Base-by-base conservation (phyloP, 2,113 vertebrate genomes). In the Mastomys natalensis region DNA sequence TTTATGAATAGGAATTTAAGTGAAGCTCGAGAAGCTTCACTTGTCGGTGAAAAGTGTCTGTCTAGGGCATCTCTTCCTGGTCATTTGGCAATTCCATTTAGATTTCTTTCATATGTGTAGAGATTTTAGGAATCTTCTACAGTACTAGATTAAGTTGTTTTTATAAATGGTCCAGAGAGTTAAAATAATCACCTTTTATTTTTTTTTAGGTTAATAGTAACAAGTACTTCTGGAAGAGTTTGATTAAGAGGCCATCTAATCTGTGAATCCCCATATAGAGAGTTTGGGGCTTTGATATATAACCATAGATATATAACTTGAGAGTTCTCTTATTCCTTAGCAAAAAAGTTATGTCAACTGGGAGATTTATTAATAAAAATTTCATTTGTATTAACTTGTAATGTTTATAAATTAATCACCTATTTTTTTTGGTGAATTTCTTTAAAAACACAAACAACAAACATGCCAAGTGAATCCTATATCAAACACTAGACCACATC, bases 351-450 rank as follows among this genome's bases (percentile, higher is more conserved):
- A 5, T 74, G 37, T 78, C 87, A 84, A 0, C 87, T 73, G 82
- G 89, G 58, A 74, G 88, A 80, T 81, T 64, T 62, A 64, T 88
- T 72, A 91, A 76, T 91, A 76, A 55, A 34, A 93, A 88, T 4
- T 91, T 73, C 81, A 90, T n/a, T 91, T 58, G 40, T 43, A 90
- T 84, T 94, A 70, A 76, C 55, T 40, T 94, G 26, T 58, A 66
- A 40, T 29, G 60, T 22, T 90, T 94, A 40, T 7, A 66, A 81
- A 90, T 85, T 76, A 80, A 58, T 85, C 26, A 51, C 34, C n/a
- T 48, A 13, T 64, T 64, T 37, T 89, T 89, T 76, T 87, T 84
- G 66, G 37, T 40, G 16, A 43, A 62, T 89, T 55, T 31, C 86
- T 19, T 31, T 74, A 89, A 93, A 91, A 94, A 51, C 51, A n/a